Percentiles rank a stretch among this genome's conserved stretches.
Evolutionary conservation across 2,113 vertebrate genomes (phyloP).

Genomic region (Panthera leo): DNA sequence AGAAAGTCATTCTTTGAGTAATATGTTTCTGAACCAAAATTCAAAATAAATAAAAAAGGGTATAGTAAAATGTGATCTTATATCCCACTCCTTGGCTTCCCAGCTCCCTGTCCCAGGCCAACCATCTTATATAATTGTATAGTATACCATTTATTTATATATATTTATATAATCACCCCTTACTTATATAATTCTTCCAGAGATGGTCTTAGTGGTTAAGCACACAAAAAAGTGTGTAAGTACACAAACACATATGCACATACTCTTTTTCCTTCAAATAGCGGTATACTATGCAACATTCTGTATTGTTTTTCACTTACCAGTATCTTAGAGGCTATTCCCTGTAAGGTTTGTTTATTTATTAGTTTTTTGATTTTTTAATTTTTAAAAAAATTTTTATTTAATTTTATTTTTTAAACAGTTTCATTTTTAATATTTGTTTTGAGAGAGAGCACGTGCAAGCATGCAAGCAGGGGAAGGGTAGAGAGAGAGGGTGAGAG

Average conservation of each 20-base stretch:
- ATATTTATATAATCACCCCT: background rate
- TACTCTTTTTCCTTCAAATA: background rate
- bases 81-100: background rate
- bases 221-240: background rate
- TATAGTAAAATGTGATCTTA: background rate
- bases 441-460: too few relatives aligned
- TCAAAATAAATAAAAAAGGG: background rate
- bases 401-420: too few relatives aligned
- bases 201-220: too few relatives aligned
- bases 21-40: background rate
- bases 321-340: background rate
- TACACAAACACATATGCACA: background rate
- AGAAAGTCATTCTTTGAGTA: constrained; percentile 24
- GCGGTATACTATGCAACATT: background rate
- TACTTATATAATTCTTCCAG: background rate
- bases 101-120: background rate
- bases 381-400: too few relatives aligned
- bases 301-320: background rate
- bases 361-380: too few relatives aligned
- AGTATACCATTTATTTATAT: background rate
- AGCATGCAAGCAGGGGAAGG: too few relatives aligned
- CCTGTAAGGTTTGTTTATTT: background rate
- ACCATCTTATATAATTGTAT: background rate
- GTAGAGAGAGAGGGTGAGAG: too few relatives aligned
- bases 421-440: too few relatives aligned